A percentile compares a stretch with the other conserved stretches of the same genome.
Conservation (phyloP, 2,888 invertebrate species). For the Aspidapion aeneum region DNA sequence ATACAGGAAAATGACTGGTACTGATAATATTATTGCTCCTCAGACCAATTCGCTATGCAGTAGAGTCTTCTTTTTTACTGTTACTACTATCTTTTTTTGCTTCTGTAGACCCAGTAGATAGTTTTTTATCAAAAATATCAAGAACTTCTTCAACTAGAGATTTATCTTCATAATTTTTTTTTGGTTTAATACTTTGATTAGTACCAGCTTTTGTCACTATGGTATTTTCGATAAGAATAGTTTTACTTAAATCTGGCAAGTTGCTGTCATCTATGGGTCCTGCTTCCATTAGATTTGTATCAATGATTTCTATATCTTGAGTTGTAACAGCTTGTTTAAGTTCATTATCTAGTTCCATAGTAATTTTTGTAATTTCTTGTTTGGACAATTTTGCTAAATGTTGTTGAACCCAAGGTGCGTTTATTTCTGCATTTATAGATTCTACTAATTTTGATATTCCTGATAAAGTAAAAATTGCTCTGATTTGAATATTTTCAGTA, state of each 20-base stretch:
- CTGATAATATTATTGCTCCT: no score
- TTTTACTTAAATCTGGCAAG: conserved; percentile 21
- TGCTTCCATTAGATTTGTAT: conserved; percentile 25
- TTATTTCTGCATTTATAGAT: conserved; percentile 31
- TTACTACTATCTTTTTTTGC: background rate
- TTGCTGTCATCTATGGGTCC: conserved; percentile 3
- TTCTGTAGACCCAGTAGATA: background rate
- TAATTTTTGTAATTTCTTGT: conserved; percentile 27
- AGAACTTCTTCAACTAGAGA: conserved; percentile 12
- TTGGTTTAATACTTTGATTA: conserved; percentile 2
- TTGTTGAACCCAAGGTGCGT: conserved; percentile 32
- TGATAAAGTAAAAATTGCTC: conserved; percentile 34
- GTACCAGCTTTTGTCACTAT: conserved; percentile 1
- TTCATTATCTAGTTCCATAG: conserved; percentile 26
- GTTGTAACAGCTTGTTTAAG: conserved; percentile 15
- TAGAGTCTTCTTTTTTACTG: no score
- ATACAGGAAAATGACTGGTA: no score
- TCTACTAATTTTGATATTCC: conserved; percentile 33
- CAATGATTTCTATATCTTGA: conserved; percentile 24
- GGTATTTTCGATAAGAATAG: conserved; percentile 19
- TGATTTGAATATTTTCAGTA: conserved; percentile 38
- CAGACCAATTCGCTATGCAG: no score
- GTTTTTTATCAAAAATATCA: conserved; percentile 10
- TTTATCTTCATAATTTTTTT: background rate
- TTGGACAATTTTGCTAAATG: conserved; percentile 19